These are phyloP conservation scores for Poecilia gillii DNA, from an alignment of 2,797 vertebrate genomes.

Conservation along the genomic window DNA sequence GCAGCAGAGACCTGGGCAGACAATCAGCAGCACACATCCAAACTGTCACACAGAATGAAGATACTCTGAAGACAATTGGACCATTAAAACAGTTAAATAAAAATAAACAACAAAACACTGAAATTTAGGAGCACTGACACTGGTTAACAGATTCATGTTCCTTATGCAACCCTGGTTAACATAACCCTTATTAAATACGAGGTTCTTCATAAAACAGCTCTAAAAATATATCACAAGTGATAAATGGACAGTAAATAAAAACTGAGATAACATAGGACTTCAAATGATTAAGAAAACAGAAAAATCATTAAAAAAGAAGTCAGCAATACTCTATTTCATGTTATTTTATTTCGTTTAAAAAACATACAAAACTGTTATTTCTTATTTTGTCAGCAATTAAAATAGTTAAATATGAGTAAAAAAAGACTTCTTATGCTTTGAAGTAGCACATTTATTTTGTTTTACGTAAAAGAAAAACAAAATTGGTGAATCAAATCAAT, in stretches of 20 bases:
- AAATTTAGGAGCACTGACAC: too few relatives aligned
- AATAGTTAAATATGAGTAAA: background rate
- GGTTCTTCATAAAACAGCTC: background rate
- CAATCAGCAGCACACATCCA: too few relatives aligned
- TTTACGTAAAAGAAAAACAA: background rate
- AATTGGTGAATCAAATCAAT: background rate
- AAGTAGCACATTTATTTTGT: background rate
- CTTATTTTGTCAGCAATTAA: background rate
- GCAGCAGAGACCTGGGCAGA: too few relatives aligned
- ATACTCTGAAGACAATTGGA: background rate
- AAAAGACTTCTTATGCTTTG: background rate
- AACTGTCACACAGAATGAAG: too few relatives aligned
- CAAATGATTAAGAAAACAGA: background rate
- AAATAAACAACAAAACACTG: too few relatives aligned
- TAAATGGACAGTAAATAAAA: background rate
- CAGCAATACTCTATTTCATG: background rate
- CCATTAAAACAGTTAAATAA: background rate
- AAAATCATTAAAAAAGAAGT: background rate
- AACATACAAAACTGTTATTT: background rate
- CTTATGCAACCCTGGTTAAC: background rate
- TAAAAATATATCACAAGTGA: background rate
- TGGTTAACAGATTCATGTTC: too few relatives aligned
- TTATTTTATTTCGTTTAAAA: background rate
- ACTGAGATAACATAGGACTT: background rate
- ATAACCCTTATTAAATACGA: background rate